Percentiles rank a stretch among this genome's conserved stretches.
Conservation (phyloP, 1,140 invertebrate genomes). For the Formica exsecta region DNA sequence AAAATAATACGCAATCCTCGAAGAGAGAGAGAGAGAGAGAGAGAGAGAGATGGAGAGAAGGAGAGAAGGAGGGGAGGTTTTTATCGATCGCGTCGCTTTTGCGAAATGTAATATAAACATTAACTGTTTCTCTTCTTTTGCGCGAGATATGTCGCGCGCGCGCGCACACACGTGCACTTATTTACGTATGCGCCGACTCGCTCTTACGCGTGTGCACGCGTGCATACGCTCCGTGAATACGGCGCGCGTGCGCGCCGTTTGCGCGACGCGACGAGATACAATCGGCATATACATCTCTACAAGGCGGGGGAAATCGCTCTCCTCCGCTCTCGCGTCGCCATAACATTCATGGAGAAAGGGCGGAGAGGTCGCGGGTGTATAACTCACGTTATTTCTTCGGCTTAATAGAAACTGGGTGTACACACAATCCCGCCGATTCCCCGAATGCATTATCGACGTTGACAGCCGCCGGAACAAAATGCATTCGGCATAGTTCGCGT, state of each 20-base stretch:
- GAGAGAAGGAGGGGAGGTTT: not conserved
- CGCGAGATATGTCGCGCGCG: conserved; percentile 19
- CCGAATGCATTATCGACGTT: conserved; percentile 55
- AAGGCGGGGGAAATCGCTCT: conserved; percentile 32
- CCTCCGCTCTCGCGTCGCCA: not conserved
- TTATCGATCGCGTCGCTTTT: conserved; percentile 42
- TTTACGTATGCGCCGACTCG: not conserved
- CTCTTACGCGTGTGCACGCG: not conserved
- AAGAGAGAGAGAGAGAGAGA: not conserved
- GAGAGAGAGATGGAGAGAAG: not conserved
- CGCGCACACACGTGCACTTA: not conserved
- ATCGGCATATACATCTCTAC: conserved; percentile 26
- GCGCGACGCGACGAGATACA: conserved; percentile 14
- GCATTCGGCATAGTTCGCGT: not conserved
- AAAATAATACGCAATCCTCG: conserved; percentile 46
- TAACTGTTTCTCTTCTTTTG: not conserved
- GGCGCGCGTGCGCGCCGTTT: not conserved
- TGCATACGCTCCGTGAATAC: conserved; percentile 14
- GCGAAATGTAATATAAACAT: conserved; percentile 58
- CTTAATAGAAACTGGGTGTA: conserved; percentile 40
- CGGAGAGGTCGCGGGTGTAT: not conserved
- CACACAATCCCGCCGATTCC: conserved; percentile 17
- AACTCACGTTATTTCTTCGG: conserved; percentile 49
- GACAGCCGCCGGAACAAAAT: conserved; percentile 8
- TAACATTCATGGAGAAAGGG: not conserved